A percentile compares a stretch with the other conserved stretches of the same genome.
Conservation (phyloP, 2,113 vertebrate genomes). For the Mobula hypostoma region DNA sequence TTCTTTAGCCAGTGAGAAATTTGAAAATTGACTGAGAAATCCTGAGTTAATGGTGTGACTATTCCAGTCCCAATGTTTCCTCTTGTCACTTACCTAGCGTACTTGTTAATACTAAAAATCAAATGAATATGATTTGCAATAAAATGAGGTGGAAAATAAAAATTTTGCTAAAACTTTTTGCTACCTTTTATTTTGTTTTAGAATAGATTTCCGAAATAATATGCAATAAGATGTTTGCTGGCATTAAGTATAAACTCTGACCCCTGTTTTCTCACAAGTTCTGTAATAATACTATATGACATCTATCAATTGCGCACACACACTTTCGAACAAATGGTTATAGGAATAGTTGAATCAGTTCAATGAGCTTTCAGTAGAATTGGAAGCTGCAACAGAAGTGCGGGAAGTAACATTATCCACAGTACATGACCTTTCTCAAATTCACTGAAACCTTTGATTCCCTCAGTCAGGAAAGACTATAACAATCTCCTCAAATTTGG, state of each 20-base stretch:
- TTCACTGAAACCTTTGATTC: no score
- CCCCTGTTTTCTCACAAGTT: conserved; percentile 17
- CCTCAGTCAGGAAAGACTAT: no score
- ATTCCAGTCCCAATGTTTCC: not conserved
- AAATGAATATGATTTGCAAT: conserved; percentile 11
- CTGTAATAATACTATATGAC: not conserved
- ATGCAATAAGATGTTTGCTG: not conserved
- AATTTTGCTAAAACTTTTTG: not conserved
- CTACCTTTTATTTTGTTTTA: not conserved
- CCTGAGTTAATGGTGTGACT: conserved; percentile 17
- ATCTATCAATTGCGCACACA: not conserved
- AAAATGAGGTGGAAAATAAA: not conserved
- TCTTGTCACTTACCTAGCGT: conserved; percentile 1
- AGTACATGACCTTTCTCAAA: no score
- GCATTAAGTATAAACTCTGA: not conserved
- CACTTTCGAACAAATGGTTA: not conserved
- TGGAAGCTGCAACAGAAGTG: not conserved
- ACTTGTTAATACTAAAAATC: conserved; percentile 11
- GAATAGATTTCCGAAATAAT: conserved; percentile 17
- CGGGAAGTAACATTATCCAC: no score
- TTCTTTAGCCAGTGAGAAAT: conserved; percentile 31
- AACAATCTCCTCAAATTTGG: no score
- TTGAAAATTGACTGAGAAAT: conserved; percentile 36
- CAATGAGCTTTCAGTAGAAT: not conserved
- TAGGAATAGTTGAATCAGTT: not conserved